Evolutionary conservation across 2,888 invertebrate species (phyloP), one percentile per base, ranked within the genome.

Genomic region (Phalangium opilio): DNA sequence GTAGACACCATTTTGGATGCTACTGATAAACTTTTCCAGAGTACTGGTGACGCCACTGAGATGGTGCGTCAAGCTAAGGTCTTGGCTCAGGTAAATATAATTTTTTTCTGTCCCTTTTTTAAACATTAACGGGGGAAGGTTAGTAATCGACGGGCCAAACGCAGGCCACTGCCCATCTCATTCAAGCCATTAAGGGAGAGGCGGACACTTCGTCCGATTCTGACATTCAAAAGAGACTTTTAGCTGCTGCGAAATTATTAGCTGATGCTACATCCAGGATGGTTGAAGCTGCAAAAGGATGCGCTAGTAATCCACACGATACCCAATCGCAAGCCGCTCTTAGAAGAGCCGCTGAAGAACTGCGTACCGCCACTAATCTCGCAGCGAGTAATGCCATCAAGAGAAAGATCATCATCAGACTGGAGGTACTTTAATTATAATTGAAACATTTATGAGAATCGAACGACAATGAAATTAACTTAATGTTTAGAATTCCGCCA

Each of bases 201-300:
- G 96, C 96, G 0, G 91, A 91, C 61, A 75, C 76, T 35, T 81
- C 86, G 60, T 78, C 82, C 0, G 83, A 83, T 64, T 80, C 86
- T 0, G 90, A 90, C 46, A 74, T 82, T n/a, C 91, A 93, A 61
- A 78, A 85, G 54, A 77, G 85, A 48, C 69, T 98, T 44, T 67
- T 98, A 41, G 89, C 89, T 0, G 98, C 98, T 0, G 98, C 98
- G 14, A 93, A 93, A 64, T 75, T 84, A 35, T 64, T 75, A 12
- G 96, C 96, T 0, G 95, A 96, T 66, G 96, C 96, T 1, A 98
- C 98, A 0, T 86, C 93, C 0, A 76, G 83, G 57, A 83, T 98
- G 81, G 95, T 96, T 19, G 95, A 96, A 66, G 91, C 93, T 0
- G 93, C 93, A 0, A 74, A 95, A 49, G 81, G 85, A 45, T 93